These are phyloP conservation scores for Melanaphis sacchari DNA, from an alignment of 1,140 invertebrate genomes.

Conservation along the genomic window DNA sequence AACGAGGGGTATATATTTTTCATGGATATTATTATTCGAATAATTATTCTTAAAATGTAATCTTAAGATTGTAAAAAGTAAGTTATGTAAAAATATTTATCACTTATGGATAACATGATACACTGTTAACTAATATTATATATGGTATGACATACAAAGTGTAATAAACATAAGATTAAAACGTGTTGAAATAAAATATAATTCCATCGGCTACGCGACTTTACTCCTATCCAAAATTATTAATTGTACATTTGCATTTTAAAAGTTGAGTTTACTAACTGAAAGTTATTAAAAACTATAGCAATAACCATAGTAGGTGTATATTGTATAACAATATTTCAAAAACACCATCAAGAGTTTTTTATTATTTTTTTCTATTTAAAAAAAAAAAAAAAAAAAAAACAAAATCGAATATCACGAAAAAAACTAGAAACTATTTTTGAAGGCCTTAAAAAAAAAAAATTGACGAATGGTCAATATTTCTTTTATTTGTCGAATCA, in stretches of 20 bases:
- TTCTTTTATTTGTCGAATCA: background rate
- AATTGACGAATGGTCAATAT: conserved; percentile 6
- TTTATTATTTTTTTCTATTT: background rate
- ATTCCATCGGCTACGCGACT: too few relatives aligned
- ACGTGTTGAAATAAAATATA: too few relatives aligned
- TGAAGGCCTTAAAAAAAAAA: background rate
- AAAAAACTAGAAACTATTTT: background rate
- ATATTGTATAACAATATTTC: background rate
- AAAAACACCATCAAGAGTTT: background rate
- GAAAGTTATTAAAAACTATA: background rate
- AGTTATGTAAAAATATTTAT: background rate
- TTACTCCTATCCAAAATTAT: too few relatives aligned
- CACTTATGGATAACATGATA: too few relatives aligned
- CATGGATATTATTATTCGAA: too few relatives aligned
- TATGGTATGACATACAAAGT: too few relatives aligned
- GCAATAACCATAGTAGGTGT: background rate
- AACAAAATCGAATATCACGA: background rate
- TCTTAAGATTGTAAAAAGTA: background rate
- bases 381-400: background rate
- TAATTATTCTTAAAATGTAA: background rate
- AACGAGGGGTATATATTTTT: background rate
- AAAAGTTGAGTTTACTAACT: background rate
- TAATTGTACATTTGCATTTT: too few relatives aligned
- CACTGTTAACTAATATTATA: too few relatives aligned
- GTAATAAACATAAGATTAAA: too few relatives aligned